These are phyloP conservation scores for Argyra leucocephala DNA, from an alignment of 2,888 invertebrate species.

Conservation along the genomic window DNA sequence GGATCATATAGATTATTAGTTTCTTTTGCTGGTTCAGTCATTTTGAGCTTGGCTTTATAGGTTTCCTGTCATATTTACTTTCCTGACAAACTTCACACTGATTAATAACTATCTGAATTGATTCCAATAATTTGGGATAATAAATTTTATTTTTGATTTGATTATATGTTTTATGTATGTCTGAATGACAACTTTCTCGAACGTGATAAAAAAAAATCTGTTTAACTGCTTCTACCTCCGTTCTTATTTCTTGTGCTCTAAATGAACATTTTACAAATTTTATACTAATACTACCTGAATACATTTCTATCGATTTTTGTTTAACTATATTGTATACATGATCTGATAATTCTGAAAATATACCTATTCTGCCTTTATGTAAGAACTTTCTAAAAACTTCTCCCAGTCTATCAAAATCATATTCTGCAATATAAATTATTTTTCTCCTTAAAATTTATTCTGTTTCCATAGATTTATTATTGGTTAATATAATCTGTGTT, in stretches of 20 bases:
- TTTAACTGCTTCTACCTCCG: conserved; percentile 11
- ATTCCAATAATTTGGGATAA: not conserved
- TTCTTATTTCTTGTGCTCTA: conserved; percentile 8
- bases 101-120: conserved; percentile 9
- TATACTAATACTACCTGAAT: not conserved
- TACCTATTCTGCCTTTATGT: conserved; percentile 13
- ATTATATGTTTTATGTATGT: not conserved
- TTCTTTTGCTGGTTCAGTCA: conserved; percentile 10
- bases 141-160: conserved; percentile 14
- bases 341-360: conserved; percentile 14
- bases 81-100: conserved; percentile 1
- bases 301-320: conserved; percentile 12
- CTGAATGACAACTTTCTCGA: conserved; percentile 7
- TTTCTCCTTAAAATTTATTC: conserved; percentile 8
- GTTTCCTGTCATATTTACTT: conserved; percentile 14
- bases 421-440: conserved; percentile 12
- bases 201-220: conserved; percentile 12
- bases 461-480: conserved; percentile 14
- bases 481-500: conserved; percentile 12
- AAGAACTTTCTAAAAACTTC: conserved; percentile 12
- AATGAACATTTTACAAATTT: conserved; percentile 11
- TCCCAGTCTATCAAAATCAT: conserved; percentile 13
- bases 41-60: conserved; percentile 17
- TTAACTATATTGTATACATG: conserved; percentile 14
- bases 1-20: conserved; percentile 14